Conservation (phyloP, 2,113 vertebrate species). For the Cephalopterus ornatus region DNA sequence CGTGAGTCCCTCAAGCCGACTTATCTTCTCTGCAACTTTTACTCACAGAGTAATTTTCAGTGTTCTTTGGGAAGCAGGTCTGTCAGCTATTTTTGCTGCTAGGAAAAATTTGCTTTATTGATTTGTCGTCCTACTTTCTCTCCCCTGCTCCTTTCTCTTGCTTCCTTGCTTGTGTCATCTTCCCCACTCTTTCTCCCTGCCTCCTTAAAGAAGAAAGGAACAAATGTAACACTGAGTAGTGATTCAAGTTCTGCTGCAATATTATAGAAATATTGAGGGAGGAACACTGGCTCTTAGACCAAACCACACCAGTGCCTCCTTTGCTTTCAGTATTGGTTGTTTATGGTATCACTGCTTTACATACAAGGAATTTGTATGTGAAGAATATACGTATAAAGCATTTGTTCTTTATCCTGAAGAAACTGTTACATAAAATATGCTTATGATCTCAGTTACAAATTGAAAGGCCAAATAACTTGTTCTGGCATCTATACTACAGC, state of each 20-base stretch:
- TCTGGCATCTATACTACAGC: not conserved
- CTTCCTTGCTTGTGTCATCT: not conserved
- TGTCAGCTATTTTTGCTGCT: conserved; percentile 39
- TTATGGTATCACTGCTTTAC: not conserved
- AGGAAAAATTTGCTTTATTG: conserved; percentile 29
- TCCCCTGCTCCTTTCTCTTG: not conserved
- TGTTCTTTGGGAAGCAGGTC: conserved; percentile 37
- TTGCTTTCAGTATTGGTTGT: not conserved
- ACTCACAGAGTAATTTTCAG: conserved; percentile 30
- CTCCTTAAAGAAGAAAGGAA: not conserved
- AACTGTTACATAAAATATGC: not conserved
- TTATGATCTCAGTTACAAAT: not conserved
- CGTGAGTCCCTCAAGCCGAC: not conserved
- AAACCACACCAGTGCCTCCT: not conserved
- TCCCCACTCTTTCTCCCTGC: not conserved
- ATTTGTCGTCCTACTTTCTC: not conserved
- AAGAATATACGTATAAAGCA: no score
- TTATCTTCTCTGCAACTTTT: conserved; percentile 6
- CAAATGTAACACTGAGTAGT: not conserved
- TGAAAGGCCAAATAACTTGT: not conserved
- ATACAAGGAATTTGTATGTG: no score
- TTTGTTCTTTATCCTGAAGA: not conserved
- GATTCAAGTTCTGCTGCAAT: not conserved
- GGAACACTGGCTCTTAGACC: not conserved
- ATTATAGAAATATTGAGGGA: not conserved